Base-by-base conservation (phyloP, 2,888 invertebrate species). In the Choristoneura rosaceana region DNA sequence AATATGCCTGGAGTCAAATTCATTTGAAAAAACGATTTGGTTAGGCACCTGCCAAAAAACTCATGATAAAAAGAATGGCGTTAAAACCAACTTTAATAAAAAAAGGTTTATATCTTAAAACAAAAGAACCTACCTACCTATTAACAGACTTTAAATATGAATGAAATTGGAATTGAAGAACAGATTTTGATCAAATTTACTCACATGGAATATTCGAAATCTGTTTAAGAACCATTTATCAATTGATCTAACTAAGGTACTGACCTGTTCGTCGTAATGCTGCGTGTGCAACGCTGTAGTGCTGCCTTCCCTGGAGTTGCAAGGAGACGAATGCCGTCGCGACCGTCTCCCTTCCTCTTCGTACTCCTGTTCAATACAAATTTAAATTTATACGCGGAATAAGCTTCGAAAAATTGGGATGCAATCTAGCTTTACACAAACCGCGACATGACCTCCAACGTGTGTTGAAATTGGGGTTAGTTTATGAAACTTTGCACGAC, bases 281-380 rank as follows among this genome's bases (percentile, higher is more conserved):
- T 93, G 93, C 63, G 94, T 93, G 84, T 95, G 95, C 74, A 96
- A 87, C 58, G 95, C 95, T 61, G 95, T 95, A 61, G 95, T 95
- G 87, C 96, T 96, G 86, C 96, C 96, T 78, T 96, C 95, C 79
- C 96, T 90, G 38, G 96, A 96, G 82, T 96, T 96, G 75, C 96
- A 96, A 63, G 96, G 96, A 76, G 96, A 96, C 62, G 96, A 96
- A 89, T 96, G 96, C 76, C 96, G 92, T 79, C 96, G 92, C 75
- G 95, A 94, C 69, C 94, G 85, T 76, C 93, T 83, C 41, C 94
- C 94, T 83, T 96, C 96, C 83, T 95, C 96, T 78, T 96, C 96
- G 87, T 96, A 97, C 88, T 97, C 97, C 96, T 97, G 92, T 75
- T 79, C 76, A 83, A 71, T 78, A 68, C 63, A 74, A 65, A 47